Evolutionary conservation across 2,113 vertebrate genomes (phyloP).

Genomic region (Benitochromis conjunctus): DNA sequence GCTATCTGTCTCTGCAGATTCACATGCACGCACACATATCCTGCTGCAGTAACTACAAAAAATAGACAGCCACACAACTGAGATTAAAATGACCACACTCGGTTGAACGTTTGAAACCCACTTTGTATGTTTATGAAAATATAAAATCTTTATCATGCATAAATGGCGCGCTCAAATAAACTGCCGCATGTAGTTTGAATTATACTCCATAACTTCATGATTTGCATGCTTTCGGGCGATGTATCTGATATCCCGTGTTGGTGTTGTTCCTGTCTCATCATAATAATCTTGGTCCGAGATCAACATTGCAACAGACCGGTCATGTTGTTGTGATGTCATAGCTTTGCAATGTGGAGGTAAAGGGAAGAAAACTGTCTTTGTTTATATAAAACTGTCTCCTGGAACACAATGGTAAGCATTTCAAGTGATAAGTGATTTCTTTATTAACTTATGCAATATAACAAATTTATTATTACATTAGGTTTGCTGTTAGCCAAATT

Average conservation of each 20-base stretch:
- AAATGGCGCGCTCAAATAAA: not conserved
- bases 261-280: not conserved
- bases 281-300: not conserved
- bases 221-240: not conserved
- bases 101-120: not conserved
- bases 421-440: not conserved
- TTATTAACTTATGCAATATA: not conserved
- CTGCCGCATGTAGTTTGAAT: not conserved
- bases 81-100: not conserved
- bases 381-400: not conserved
- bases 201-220: not conserved
- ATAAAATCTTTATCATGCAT: not conserved
- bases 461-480: not conserved
- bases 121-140: not conserved
- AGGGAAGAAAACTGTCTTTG: not conserved
- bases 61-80: not conserved
- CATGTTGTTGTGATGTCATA: not conserved
- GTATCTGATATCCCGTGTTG: not conserved
- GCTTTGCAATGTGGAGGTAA: not conserved
- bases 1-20: slow-evolving; percentile 36
- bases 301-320: not conserved
- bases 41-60: not conserved
- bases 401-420: not conserved
- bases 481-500: not conserved
- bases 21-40: not conserved